phyloP scores from a whole-genome alignment of 2,797 vertebrate genomes.

The Morelia viridis region DNA sequence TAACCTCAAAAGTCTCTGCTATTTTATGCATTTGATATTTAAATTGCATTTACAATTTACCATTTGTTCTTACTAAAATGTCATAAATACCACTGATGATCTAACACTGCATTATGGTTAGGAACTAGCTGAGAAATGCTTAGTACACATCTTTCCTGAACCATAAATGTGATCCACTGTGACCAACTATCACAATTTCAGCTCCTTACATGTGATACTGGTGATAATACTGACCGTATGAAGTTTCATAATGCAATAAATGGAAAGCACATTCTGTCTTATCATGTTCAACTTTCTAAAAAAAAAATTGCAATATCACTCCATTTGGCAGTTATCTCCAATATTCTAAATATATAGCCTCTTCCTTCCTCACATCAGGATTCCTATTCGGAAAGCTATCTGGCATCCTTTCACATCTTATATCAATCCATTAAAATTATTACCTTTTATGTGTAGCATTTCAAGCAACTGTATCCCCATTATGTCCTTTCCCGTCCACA shows the following conservation, averaged over 20 bases:
- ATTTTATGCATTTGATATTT: not conserved
- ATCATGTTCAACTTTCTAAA: not conserved
- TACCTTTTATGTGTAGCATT: conserved; percentile 25
- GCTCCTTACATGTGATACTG: not conserved
- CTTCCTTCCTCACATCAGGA: not conserved
- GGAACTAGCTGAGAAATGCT: not conserved
- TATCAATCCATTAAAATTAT: conserved; percentile 23
- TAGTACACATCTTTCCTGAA: not conserved
- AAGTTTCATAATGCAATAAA: not conserved
- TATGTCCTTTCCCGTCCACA: conserved; percentile 31
- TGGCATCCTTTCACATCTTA: not conserved
- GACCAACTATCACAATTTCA: not conserved
- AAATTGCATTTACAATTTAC: not conserved
- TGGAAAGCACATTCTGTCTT: not conserved
- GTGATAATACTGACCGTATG: not conserved
- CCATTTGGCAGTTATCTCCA: not conserved
- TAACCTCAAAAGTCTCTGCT: not conserved
- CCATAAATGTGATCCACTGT: not conserved
- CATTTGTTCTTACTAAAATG: not conserved
- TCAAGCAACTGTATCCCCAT: conserved; percentile 32
- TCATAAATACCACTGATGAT: not conserved
- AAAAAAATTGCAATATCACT: not conserved
- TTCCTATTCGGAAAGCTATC: not conserved
- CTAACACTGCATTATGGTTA: not conserved
- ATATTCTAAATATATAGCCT: not conserved